These are phyloP conservation scores for Stegodyphus mimosarum DNA, from an alignment of 1,140 invertebrate species.

Conservation along the genomic window DNA sequence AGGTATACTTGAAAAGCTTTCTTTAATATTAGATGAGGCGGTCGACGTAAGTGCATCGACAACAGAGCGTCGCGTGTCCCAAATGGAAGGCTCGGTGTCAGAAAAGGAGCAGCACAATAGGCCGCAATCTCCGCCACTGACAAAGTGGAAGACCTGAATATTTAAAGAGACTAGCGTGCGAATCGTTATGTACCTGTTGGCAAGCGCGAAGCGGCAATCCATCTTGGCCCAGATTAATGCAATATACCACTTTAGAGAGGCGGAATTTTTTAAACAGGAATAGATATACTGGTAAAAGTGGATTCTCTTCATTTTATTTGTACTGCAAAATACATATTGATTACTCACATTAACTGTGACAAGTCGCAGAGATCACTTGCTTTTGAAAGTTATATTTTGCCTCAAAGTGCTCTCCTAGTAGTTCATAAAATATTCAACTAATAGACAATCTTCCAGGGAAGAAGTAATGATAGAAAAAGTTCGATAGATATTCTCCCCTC, in stretches of 20 bases:
- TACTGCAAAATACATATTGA: not conserved
- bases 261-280: slow-evolving; percentile 2
- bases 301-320: not conserved
- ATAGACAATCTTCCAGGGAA: too few relatives aligned
- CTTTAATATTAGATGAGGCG: slow-evolving; percentile 53
- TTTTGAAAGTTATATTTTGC: too few relatives aligned
- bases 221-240: slow-evolving; percentile 16
- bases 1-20: slow-evolving; percentile 42
- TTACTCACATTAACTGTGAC: too few relatives aligned
- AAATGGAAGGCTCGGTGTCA: slow-evolving; percentile 29
- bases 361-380: too few relatives aligned
- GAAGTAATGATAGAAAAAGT: too few relatives aligned
- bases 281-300: not conserved
- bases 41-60: slow-evolving; percentile 26
- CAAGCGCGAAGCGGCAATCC: slow-evolving; percentile 33
- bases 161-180: slow-evolving; percentile 28
- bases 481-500: too few relatives aligned
- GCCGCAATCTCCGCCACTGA: slow-evolving; percentile 54
- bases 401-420: too few relatives aligned
- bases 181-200: slow-evolving; percentile 48
- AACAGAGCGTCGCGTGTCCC: slow-evolving; percentile 32
- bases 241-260: slow-evolving; percentile 6
- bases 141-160: slow-evolving; percentile 43
- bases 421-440: too few relatives aligned
- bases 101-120: slow-evolving; percentile 44